Evolutionary conservation across 1,140 invertebrate species (phyloP).

Genomic region (Drosophila azteca): DNA sequence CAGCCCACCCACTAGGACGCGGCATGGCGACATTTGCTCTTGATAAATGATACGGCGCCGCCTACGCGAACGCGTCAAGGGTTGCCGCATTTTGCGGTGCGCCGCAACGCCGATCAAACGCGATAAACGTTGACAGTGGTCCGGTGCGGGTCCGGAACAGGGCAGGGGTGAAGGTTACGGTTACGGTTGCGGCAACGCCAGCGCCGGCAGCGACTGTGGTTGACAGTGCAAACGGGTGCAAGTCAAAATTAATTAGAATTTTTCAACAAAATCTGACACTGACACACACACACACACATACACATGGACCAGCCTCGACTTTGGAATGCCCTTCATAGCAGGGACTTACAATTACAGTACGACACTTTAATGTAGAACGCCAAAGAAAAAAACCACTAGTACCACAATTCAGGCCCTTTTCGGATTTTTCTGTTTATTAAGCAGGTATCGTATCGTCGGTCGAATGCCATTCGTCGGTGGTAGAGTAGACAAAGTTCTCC

Average conservation of each 20-base stretch:
- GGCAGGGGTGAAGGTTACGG: constrained; percentile 3
- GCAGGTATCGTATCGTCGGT: neutral
- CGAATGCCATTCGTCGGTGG: neutral
- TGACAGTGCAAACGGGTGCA: constrained; percentile 79
- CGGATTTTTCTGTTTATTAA: neutral
- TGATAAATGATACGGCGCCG: constrained; percentile 77
- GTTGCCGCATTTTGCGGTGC: constrained; percentile 70
- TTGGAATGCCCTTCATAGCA: neutral
- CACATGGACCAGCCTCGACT: neutral
- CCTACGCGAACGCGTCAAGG: constrained; percentile 73
- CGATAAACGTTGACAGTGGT: constrained; percentile 65
- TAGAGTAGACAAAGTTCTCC: neutral
- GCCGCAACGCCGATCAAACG: constrained; percentile 77
- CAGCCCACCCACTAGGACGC: neutral
- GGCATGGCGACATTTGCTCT: constrained; percentile 41
- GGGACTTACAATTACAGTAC: neutral
- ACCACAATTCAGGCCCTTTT: too few relatives aligned
- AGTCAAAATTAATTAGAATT: constrained; percentile 83
- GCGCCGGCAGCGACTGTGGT: constrained; percentile 52
- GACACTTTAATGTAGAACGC: too few relatives aligned
- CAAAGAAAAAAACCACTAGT: neutral
- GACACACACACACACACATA: constrained; percentile 2
- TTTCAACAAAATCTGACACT: constrained; percentile 51
- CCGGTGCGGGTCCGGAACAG: neutral
- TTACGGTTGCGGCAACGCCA: constrained; percentile 14